Conservation (phyloP, 2,797 vertebrate species). For the Myotis myotis region DNA sequence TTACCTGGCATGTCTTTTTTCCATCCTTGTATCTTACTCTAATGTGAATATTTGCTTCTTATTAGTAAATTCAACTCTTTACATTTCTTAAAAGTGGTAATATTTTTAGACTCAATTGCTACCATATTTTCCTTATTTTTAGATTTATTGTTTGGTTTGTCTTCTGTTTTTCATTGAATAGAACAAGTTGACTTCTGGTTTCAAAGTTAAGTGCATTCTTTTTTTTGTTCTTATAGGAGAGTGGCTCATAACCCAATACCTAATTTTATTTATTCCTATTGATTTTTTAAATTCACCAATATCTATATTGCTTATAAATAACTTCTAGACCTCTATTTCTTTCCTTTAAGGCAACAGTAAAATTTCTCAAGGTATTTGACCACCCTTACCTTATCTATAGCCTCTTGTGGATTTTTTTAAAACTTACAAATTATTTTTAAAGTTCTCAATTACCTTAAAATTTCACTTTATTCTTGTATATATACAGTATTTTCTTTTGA, state of each 20-base stretch:
- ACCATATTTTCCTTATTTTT: background rate
- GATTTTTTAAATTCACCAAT: constrained; percentile 1
- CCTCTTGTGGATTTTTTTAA: background rate
- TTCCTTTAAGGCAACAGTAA: background rate
- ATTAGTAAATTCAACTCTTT: constrained; percentile 9
- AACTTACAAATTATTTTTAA: background rate
- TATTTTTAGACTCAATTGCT: background rate
- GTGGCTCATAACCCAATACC: background rate
- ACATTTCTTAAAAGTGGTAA: background rate
- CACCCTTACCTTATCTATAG: background rate
- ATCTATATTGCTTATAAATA: background rate
- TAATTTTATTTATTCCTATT: background rate
- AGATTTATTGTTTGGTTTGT: background rate
- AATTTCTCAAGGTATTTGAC: background rate
- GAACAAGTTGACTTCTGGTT: background rate
- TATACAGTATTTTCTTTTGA: background rate
- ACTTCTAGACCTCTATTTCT: background rate
- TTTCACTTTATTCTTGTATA: background rate
- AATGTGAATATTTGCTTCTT: background rate
- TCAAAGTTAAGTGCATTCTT: background rate
- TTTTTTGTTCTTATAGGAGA: background rate
- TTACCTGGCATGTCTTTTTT: background rate
- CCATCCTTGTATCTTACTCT: background rate
- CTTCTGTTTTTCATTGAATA: background rate
- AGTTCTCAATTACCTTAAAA: background rate